Conservation (phyloP, 2,888 invertebrate species). For the Odontocerum albicorne region DNA sequence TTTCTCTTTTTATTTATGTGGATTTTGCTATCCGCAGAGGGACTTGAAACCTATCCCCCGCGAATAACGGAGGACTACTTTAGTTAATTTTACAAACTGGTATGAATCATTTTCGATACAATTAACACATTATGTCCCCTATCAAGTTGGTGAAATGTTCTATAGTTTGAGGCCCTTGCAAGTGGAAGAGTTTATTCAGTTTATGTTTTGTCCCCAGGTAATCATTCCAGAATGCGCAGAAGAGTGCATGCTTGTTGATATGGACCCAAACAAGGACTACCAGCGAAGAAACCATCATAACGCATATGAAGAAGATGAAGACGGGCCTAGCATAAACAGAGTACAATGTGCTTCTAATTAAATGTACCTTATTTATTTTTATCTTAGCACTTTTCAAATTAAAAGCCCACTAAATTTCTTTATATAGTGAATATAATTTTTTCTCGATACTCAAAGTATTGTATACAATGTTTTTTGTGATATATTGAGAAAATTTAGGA, state of each 20-base stretch:
- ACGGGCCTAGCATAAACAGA: constrained; percentile 67
- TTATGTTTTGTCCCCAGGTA: too few relatives aligned
- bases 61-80: too few relatives aligned
- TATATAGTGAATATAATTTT: constrained; percentile 34
- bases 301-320: constrained; percentile 80
- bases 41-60: too few relatives aligned
- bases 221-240: constrained; percentile 78
- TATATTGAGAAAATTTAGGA: not conserved
- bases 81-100: too few relatives aligned
- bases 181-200: too few relatives aligned
- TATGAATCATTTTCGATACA: too few relatives aligned
- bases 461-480: constrained; percentile 13
- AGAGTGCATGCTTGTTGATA: constrained; percentile 70
- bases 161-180: too few relatives aligned
- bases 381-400: constrained; percentile 6
- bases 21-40: too few relatives aligned
- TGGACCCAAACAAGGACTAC: constrained; percentile 75
- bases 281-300: constrained; percentile 67
- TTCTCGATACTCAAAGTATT: constrained; percentile 26
- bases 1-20: too few relatives aligned
- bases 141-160: too few relatives aligned
- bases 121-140: too few relatives aligned
- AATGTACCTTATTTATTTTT: constrained; percentile 36
- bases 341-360: constrained; percentile 82
- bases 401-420: constrained; percentile 18